Evolutionary conservation across 2,888 invertebrate species (phyloP).

Genomic region (Amphipyra tragopoginis): DNA sequence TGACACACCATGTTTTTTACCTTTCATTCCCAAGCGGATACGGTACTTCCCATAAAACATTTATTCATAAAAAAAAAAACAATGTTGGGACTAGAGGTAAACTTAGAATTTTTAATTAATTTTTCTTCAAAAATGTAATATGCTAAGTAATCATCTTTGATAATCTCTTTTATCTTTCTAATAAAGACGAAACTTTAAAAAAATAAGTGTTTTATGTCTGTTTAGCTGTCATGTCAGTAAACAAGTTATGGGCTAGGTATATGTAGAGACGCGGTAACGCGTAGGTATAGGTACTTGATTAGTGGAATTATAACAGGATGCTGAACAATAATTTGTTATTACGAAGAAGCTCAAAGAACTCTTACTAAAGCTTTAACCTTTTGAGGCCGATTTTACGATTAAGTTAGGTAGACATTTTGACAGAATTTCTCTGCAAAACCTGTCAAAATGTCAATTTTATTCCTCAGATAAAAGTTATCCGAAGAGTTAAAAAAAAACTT

Average conservation of each 20-base stretch:
- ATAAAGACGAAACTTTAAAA: not conserved
- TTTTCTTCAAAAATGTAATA: too few relatives aligned
- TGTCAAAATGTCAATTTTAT: too few relatives aligned
- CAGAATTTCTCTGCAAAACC: too few relatives aligned
- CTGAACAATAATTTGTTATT: not conserved
- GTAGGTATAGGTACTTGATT: not conserved
- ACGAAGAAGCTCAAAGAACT: not conserved
- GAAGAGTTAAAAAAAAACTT: too few relatives aligned
- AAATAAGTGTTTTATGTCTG: not conserved
- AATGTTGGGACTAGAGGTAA: not conserved
- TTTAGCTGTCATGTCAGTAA: not conserved
- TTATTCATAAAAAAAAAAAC: conserved; percentile 11
- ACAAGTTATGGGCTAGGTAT: not conserved
- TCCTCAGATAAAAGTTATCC: too few relatives aligned
- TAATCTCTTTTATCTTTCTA: not conserved
- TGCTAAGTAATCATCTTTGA: not conserved
- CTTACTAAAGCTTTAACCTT: too few relatives aligned
- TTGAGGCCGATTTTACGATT: too few relatives aligned
- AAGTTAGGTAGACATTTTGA: too few relatives aligned
- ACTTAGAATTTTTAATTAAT: not conserved
- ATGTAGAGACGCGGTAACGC: not conserved
- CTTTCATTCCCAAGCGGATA: not conserved
- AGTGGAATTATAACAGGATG: not conserved
- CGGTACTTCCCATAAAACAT: conserved; percentile 1
- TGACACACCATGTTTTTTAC: not conserved